Percentiles rank a stretch among this genome's conserved stretches.
Conservation (phyloP, 2,888 invertebrate species). For the Hypena proboscidalis region DNA sequence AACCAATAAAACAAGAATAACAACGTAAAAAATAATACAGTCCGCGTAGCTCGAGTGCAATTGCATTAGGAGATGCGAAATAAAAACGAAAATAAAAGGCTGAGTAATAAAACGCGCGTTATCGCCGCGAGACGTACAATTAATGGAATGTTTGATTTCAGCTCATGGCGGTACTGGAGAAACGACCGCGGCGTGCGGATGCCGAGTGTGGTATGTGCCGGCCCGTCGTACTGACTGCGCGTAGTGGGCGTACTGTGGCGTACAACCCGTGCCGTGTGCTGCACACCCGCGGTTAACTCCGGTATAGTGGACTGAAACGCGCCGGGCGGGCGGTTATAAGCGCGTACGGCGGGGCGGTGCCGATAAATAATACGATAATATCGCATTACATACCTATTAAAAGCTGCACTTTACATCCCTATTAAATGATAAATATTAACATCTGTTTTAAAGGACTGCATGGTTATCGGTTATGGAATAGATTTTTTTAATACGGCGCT, state of each 20-base stretch:
- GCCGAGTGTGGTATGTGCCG: no score
- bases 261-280: conserved; percentile 28
- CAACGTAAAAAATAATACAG: conserved; percentile 68
- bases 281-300: conserved; percentile 18
- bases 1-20: conserved; percentile 69
- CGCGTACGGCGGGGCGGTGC: conserved; percentile 57
- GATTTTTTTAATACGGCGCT: not conserved
- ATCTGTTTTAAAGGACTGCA: conserved; percentile 61
- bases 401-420: conserved; percentile 68
- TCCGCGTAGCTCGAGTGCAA: conserved; percentile 78
- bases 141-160: conserved; percentile 77
- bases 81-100: conserved; percentile 77
- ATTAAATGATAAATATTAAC: conserved; percentile 66
- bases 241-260: not conserved
- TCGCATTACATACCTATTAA: conserved; percentile 73
- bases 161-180: conserved; percentile 48
- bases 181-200: conserved; percentile 52
- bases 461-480: conserved; percentile 42
- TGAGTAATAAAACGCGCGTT: conserved; percentile 76
- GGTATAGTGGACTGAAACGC: conserved; percentile 22
- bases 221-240: conserved; percentile 3
- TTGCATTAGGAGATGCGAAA: conserved; percentile 79
- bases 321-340: conserved; percentile 70
- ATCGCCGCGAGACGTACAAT: conserved; percentile 75
- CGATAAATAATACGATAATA: conserved; percentile 74